Evolutionary conservation across 2,113 vertebrate species (phyloP).

Genomic region (Eulemur macaco): DNA sequence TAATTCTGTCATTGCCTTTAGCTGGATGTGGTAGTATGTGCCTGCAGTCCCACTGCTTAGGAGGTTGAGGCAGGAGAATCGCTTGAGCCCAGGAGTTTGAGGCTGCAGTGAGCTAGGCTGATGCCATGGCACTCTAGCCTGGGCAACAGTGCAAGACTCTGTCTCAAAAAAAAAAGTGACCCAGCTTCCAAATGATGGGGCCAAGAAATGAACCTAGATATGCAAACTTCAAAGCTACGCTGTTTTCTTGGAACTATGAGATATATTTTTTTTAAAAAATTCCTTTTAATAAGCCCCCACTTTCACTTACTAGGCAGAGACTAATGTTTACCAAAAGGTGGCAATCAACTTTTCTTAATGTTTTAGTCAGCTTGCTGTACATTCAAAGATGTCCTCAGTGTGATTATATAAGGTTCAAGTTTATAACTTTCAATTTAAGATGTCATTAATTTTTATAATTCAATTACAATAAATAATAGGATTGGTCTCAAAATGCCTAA

Average conservation of each 20-base stretch:
- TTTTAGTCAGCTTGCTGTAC: neutral
- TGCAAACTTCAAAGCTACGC: neutral
- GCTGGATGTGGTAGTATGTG: too few relatives aligned
- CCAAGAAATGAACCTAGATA: neutral
- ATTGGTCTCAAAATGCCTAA: neutral
- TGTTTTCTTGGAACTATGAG: neutral
- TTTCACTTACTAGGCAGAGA: neutral
- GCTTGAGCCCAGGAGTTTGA: too few relatives aligned
- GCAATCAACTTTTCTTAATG: neutral
- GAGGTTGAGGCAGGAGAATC: too few relatives aligned
- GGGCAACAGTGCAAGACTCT: too few relatives aligned
- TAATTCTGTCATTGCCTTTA: too few relatives aligned
- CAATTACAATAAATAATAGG: neutral
- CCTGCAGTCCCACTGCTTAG: too few relatives aligned
- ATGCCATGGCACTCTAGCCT: too few relatives aligned
- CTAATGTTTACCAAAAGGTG: neutral
- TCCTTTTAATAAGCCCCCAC: neutral
- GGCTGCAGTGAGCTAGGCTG: too few relatives aligned
- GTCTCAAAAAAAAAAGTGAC: neutral
- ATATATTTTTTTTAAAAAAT: neutral
- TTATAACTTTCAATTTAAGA: neutral
- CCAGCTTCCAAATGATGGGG: neutral
- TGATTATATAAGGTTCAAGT: neutral
- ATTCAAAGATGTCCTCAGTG: neutral
- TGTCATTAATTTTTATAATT: neutral